Conservation (phyloP, 2,113 vertebrate species). For the Echinops telfairi region DNA sequence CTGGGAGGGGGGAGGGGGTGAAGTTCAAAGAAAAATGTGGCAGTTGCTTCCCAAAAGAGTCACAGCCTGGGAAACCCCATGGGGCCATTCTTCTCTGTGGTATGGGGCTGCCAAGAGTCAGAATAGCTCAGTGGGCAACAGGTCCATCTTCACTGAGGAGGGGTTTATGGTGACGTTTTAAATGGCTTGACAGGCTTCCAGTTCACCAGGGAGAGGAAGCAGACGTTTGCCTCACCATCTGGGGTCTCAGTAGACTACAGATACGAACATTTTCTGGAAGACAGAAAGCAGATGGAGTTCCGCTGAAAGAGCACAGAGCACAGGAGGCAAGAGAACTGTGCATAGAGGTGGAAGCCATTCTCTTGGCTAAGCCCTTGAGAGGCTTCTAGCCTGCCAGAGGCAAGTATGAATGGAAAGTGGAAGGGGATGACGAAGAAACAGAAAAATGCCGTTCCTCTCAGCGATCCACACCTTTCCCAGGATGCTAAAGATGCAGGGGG, state of each 20-base stretch:
- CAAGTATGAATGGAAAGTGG: not conserved
- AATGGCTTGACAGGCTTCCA: not conserved
- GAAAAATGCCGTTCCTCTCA: not conserved
- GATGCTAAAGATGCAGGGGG: not conserved
- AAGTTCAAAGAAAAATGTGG: not conserved
- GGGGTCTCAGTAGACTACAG: not conserved
- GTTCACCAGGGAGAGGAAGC: conserved; percentile 35
- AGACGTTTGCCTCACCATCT: not conserved
- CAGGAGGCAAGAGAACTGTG: not conserved
- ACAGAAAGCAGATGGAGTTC: conserved; percentile 14
- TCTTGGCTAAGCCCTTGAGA: not conserved
- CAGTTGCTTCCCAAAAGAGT: not conserved
- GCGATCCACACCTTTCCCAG: not conserved
- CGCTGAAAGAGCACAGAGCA: not conserved
- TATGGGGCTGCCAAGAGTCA: not conserved
- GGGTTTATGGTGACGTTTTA: not conserved
- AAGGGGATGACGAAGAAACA: not conserved
- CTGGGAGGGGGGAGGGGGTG: not conserved
- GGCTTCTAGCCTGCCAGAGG: not conserved
- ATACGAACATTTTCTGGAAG: conserved; percentile 7
- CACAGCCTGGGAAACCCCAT: not conserved
- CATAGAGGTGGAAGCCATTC: not conserved
- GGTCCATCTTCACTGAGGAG: not conserved
- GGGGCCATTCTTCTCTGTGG: not conserved
- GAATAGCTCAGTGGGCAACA: not conserved